These are phyloP conservation scores for Dryobotodes eremita DNA, from an alignment of 2,888 invertebrate genomes.

Conservation along the genomic window DNA sequence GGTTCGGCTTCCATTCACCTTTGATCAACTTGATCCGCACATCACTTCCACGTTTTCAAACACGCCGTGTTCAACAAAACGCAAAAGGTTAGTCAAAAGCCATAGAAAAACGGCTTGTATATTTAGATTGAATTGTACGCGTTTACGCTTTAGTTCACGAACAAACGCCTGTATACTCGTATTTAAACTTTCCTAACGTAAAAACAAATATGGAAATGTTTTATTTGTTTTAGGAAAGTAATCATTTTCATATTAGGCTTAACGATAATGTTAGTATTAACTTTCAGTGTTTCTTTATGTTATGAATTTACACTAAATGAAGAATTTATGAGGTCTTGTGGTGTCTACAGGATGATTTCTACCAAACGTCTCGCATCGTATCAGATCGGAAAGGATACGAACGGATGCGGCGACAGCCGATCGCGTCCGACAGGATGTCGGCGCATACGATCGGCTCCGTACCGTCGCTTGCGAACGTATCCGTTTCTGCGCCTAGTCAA, in stretches of 20 bases:
- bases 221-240: background rate
- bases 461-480: too few species aligned
- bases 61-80: constrained; percentile 26
- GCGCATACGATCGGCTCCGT: too few species aligned
- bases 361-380: too few species aligned
- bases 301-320: background rate
- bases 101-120: constrained; percentile 31
- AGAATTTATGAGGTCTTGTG: background rate
- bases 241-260: background rate
- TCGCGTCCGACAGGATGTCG: too few species aligned
- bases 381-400: too few species aligned
- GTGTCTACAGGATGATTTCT: too few species aligned
- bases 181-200: background rate
- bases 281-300: too few species aligned
- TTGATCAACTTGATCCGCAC: constrained; percentile 40
- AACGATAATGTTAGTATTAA: background rate
- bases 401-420: too few species aligned
- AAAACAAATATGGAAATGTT: constrained; percentile 2
- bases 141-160: constrained; percentile 35
- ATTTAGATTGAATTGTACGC: constrained; percentile 19
- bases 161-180: background rate
- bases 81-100: constrained; percentile 28
- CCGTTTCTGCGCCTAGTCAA: too few species aligned
- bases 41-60: constrained; percentile 40
- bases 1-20: constrained; percentile 40